Percentiles rank a stretch among this genome's conserved stretches.
Evolutionary conservation across 1,140 invertebrate genomes (phyloP).

Genomic region (Eurosta solidaginis): DNA sequence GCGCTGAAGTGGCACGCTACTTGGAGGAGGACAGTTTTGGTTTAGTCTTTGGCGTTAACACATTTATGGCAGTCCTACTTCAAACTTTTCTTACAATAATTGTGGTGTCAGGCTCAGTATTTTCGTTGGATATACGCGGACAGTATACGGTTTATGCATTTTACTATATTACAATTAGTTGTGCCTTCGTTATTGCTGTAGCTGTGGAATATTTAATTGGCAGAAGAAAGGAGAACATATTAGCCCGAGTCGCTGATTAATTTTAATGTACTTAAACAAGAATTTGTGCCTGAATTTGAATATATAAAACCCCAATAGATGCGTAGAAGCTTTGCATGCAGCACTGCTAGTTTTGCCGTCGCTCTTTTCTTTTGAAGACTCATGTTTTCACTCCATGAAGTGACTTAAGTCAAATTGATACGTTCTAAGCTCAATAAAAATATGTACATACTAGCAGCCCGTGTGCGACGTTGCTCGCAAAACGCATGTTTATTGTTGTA

Average conservation of each 20-base stretch:
- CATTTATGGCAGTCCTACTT: constrained; percentile 76
- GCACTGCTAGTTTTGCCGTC: no score
- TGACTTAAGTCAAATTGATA: no score
- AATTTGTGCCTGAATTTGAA: no score
- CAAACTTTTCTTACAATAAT: constrained; percentile 79
- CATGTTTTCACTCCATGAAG: no score
- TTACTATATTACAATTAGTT: constrained; percentile 48
- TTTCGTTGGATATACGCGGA: constrained; percentile 56
- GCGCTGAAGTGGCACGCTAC: constrained; percentile 81
- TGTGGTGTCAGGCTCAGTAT: constrained; percentile 63
- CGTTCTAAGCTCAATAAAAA: no score
- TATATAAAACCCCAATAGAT: no score
- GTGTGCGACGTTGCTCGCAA: no score
- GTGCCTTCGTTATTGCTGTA: constrained; percentile 41
- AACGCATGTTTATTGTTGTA: no score
- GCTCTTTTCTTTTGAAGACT: no score
- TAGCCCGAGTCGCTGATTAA: neutral
- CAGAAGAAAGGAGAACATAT: neutral
- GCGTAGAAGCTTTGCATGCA: no score
- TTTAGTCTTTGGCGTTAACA: constrained; percentile 89
- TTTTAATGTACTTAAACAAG: no score
- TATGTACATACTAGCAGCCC: no score
- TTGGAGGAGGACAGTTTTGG: constrained; percentile 84
- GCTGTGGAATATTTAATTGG: constrained; percentile 37
- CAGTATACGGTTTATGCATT: constrained; percentile 62